A percentile compares a stretch with the other conserved stretches of the same genome.
Conservation (phyloP, 2,797 vertebrate species). For the Enteromius argenteus region DNA sequence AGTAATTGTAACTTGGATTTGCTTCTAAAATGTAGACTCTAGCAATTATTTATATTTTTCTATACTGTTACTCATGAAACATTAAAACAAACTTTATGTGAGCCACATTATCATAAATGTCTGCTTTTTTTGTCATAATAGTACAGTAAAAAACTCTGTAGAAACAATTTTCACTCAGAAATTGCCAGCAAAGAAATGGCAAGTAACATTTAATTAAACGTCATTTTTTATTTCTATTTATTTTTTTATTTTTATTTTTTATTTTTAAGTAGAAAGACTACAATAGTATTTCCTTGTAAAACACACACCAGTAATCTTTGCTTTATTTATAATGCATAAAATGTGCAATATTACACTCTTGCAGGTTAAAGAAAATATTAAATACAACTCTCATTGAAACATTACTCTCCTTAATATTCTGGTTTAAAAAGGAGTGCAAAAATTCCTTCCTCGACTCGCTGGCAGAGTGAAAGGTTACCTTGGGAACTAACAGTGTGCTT, state of each 20-base stretch:
- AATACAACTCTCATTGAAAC: background rate
- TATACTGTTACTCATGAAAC: background rate
- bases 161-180: background rate
- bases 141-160: background rate
- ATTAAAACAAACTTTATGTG: background rate
- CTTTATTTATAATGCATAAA: background rate
- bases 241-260: no score
- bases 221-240: no score
- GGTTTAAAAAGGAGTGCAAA: slow-evolving; percentile 51
- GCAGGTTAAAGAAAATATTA: background rate
- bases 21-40: background rate
- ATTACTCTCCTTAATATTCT: background rate
- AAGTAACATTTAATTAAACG: background rate
- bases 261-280: background rate
- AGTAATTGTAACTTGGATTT: background rate
- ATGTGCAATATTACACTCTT: background rate
- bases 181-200: background rate
- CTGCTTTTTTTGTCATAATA: no score
- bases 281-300: background rate
- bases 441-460: slow-evolving; percentile 39
- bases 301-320: background rate
- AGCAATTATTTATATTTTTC: background rate
- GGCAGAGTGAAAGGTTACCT: slow-evolving; percentile 58
- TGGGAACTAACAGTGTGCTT: slow-evolving; percentile 57
- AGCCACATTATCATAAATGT: no score